phyloP scores from a whole-genome alignment of 2,888 invertebrate genomes.

The Drosophila paracracens region DNA sequence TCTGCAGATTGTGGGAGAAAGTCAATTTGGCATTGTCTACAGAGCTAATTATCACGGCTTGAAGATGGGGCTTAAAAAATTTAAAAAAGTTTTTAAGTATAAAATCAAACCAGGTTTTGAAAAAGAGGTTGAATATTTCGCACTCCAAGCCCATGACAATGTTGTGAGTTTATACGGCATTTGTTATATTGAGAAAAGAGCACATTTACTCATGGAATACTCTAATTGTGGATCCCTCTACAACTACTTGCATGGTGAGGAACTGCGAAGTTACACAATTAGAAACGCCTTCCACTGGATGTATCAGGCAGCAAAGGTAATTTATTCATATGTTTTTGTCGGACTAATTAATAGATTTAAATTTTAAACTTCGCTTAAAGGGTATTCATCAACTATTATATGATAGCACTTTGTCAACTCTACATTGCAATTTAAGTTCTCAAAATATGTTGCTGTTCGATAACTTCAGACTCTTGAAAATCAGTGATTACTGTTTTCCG shows the following conservation, averaged over 20 bases:
- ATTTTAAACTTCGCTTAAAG: not conserved
- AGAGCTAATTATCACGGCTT: not conserved
- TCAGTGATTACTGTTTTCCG: not conserved
- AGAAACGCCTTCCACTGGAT: not conserved
- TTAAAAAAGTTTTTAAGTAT: not conserved
- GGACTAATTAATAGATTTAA: not conserved
- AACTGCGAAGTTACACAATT: not conserved
- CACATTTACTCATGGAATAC: not conserved
- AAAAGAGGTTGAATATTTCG: not conserved
- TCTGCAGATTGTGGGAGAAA: not conserved
- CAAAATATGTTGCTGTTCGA: slow-evolving; percentile 5
- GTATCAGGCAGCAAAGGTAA: slow-evolving; percentile 8
- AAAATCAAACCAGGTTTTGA: not conserved
- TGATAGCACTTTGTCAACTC: not conserved
- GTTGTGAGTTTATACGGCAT: not conserved
- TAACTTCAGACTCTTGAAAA: slow-evolving; percentile 1
- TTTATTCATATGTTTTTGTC: not conserved
- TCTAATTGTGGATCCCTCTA: slow-evolving; percentile 4
- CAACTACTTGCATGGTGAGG: slow-evolving; percentile 10
- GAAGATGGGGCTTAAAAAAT: not conserved
- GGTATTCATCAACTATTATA: not conserved
- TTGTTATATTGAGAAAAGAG: not conserved
- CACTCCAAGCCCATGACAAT: not conserved
- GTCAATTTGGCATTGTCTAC: not conserved
- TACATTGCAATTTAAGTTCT: not conserved